phyloP scores from a whole-genome alignment of 64 coral and sea anemone genomes.

The Actinia equina region DNA sequence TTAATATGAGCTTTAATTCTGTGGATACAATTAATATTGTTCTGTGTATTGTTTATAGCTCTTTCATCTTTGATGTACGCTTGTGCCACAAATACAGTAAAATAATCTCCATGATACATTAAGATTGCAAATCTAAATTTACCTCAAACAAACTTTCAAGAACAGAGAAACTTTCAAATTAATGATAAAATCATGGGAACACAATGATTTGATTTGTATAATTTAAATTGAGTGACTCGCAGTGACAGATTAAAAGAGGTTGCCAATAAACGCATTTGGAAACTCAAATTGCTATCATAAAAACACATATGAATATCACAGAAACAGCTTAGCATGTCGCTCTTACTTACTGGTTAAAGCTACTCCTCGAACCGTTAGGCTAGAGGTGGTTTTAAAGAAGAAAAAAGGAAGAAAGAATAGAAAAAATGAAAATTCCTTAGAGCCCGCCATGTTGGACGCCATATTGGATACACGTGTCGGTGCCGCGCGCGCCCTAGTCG shows the following conservation, averaged over 20 bases:
- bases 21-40: not conserved
- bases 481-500: not conserved
- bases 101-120: too few relatives aligned
- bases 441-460: slow-evolving; percentile 56
- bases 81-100: too few relatives aligned
- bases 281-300: not conserved
- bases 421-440: slow-evolving; percentile 16
- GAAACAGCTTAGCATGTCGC: not conserved
- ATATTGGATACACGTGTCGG: slow-evolving; percentile 64
- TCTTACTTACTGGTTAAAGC: slow-evolving; percentile 49
- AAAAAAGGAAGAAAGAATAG: slow-evolving; percentile 23
- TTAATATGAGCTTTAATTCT: not conserved
- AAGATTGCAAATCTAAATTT: too few relatives aligned
- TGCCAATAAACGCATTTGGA: not conserved
- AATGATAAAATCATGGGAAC: not conserved
- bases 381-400: slow-evolving; percentile 4
- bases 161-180: not conserved
- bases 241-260: not conserved
- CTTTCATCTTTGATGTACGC: not conserved
- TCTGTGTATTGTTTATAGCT: not conserved
- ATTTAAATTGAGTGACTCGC: not conserved
- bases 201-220: not conserved
- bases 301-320: not conserved
- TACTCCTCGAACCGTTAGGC: slow-evolving; percentile 46
- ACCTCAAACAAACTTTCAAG: too few relatives aligned